Evolutionary conservation across 2,113 vertebrate species (phyloP), one percentile per base, ranked within the genome.

Genomic region (Panthera tigris): DNA sequence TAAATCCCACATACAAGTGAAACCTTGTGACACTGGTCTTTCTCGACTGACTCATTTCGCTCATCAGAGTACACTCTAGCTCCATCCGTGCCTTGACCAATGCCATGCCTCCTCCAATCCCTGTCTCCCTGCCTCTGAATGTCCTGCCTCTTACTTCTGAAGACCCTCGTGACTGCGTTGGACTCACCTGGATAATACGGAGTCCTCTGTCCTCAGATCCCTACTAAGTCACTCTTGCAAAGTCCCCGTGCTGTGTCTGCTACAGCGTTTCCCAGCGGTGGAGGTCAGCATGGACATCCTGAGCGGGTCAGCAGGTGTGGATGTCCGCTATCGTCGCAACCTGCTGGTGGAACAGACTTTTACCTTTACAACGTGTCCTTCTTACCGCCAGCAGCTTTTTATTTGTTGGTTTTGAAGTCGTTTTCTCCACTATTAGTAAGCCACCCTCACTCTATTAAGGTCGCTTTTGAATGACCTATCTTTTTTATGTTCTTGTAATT

Each of bases 231-330:
- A 10, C 2, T 7, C 71, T 9, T 31, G 45, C 74, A 50, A 50
- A 78, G 45, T 11, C 15, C 29, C 74, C 45, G 29, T 16, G 4
- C 29, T 18, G 74, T 16, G 2, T 4, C 4, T 11, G 29, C 45
- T 19, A 5, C 16, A 10, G 45, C 74, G 31, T 31, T 48, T 50
- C 45, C 7, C 8, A 10, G 41, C 15, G 31, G 41, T 74, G 36
- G 36, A 25, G 11, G 5, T 41, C 7, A 14, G 21, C 1, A 23
- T 33, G 45, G 16, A 11, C 10, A 7, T 48, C 45, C 50, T 33
- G 16, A 21, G 48, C 48, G 12, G 48, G 31, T 45, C 29, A 3
- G 5, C 1, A 3, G 9, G 5, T 12, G 31, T 2, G 1, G 5
- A 19, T 19, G 76, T 50, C 29, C 10, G 3, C 16, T 33, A 1